Percentiles rank a stretch among this genome's conserved stretches.
These are phyloP conservation scores for Hypomecis atomaria DNA, from an alignment of 2,888 invertebrate genomes.

Conservation along the genomic window DNA sequence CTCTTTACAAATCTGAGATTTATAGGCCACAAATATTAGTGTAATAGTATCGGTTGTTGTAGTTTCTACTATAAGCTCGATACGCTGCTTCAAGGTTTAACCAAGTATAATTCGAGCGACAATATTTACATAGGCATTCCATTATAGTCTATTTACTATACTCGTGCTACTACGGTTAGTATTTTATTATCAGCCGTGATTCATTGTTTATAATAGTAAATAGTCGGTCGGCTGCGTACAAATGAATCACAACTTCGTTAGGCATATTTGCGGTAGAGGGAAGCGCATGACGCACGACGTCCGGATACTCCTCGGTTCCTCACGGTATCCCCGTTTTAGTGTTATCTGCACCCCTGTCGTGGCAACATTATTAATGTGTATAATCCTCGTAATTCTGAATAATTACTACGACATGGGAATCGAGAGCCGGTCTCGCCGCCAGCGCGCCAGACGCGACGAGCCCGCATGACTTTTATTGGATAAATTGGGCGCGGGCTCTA, in stretches of 20 bases:
- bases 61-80: constrained; percentile 33
- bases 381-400: constrained; percentile 66
- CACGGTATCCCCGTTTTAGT: constrained; percentile 27
- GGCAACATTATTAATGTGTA: constrained; percentile 58
- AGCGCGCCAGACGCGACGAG: constrained; percentile 55
- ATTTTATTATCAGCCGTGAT: constrained; percentile 43
- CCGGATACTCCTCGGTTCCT: constrained; percentile 26
- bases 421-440: constrained; percentile 53
- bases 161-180: constrained; percentile 34
- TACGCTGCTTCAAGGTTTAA: constrained; percentile 25
- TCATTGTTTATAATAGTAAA: constrained; percentile 46
- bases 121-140: constrained; percentile 32
- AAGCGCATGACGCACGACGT: constrained; percentile 37
- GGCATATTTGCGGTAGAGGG: constrained; percentile 33
- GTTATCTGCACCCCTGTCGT: constrained; percentile 40
- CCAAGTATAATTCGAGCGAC: constrained; percentile 27
- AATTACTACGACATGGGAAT: constrained; percentile 68
- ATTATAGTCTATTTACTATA: constrained; percentile 29
- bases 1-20: constrained; percentile 51
- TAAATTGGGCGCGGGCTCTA: constrained; percentile 69
- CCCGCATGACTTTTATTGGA: constrained; percentile 81
- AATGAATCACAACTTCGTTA: constrained; percentile 41
- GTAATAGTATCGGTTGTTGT: constrained; percentile 39
- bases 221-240: constrained; percentile 36
- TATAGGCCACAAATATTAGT: constrained; percentile 44